phyloP scores from a whole-genome alignment of 2,888 invertebrate species.

The Danaus chrysippus region DNA sequence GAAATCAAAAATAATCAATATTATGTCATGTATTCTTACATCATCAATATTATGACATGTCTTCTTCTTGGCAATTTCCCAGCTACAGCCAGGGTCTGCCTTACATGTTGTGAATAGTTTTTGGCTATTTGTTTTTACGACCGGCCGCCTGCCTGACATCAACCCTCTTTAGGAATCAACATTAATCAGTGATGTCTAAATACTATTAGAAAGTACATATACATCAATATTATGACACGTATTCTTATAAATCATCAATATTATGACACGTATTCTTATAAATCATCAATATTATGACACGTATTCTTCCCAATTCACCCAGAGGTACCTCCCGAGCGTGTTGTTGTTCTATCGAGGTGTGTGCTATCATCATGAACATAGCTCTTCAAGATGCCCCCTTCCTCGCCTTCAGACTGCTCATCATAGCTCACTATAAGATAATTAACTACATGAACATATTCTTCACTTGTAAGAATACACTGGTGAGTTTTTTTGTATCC shows the following conservation, averaged over 20 bases:
- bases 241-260: neutral
- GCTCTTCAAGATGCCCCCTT: constrained; percentile 93
- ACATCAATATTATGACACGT: neutral
- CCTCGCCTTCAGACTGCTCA: constrained; percentile 89
- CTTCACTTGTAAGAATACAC: constrained; percentile 94
- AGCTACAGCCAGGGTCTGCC: no score
- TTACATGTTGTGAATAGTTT: no score
- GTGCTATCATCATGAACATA: constrained; percentile 93
- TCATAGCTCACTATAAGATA: constrained; percentile 92
- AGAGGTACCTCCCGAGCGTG: constrained; percentile 80
- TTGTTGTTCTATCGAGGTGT: constrained; percentile 93
- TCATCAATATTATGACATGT: neutral
- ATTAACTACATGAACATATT: constrained; percentile 97
- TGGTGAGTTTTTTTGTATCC: constrained; percentile 80
- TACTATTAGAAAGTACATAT: no score
- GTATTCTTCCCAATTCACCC: constrained; percentile 17
- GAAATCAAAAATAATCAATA: no score
- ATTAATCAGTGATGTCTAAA: no score
- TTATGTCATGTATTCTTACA: no score
- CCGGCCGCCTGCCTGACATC: no score
- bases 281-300: neutral
- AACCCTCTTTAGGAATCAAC: no score
- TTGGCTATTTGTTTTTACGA: no score
- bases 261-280: neutral
- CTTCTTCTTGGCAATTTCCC: no score